Base-by-base conservation (phyloP, 2,888 invertebrate genomes). In the Pseudococcus viburni region DNA sequence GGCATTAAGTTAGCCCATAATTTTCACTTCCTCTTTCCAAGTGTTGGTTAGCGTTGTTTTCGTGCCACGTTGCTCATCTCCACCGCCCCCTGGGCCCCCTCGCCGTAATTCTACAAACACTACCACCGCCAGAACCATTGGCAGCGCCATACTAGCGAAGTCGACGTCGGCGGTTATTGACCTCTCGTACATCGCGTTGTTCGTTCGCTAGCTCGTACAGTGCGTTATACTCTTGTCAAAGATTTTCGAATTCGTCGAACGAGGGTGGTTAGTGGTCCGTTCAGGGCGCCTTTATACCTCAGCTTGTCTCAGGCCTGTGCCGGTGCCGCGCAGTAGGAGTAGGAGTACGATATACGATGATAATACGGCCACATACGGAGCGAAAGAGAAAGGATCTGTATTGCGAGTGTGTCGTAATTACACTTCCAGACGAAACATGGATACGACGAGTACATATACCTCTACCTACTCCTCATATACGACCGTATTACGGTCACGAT, bases 241-340 rank as follows among this genome's bases (percentile, higher is more conserved):
- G 15, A 39, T 73, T 73, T 59, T 59, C n/a, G 5, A 59, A 6
- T 55, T 12, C 15, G 5, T 59, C 59, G 59, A 19, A 73, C 73
- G 17, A 73, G 73, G 73, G 73, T 73, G 73, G 73, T 73, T 73
- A 73, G 73, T 73, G 73, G 73, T 73, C 73, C 73, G 73, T 73
- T 26, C 33, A 26, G 73, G 73, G 73, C 73, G 73, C 73, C 73
- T 73, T 68, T 59, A 4, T 59, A 19, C 59, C 59, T 59, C 59
- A 1, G 19, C 59, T 59, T 9, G 6, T 19, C 59, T 7, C 1
- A 2, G 26, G 26, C 59, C 59, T 19, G 4, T 19, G 5, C 59
- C 19, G 46, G 9, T 46, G 59, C 59, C 6, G 19, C 59, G 26
- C 26, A 33, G 26, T 33, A 33, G 12, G 51, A 51, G 51, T 51